Evolutionary conservation across 2,113 vertebrate species (phyloP).

Genomic region (Dendropsophus ebraccatus): DNA sequence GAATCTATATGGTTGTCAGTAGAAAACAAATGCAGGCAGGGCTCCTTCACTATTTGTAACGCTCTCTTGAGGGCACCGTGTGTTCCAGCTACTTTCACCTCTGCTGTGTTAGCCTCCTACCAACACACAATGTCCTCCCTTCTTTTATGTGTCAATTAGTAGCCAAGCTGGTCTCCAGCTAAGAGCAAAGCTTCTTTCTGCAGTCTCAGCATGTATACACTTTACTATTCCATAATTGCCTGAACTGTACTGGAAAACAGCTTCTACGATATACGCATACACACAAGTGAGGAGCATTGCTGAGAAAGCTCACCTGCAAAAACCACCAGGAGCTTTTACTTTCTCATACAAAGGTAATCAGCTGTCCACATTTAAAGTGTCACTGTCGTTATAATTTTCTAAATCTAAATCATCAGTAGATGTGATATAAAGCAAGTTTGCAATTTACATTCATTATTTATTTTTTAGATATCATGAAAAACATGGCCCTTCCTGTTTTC

Average conservation of each 20-base stretch:
- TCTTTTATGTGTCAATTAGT: conserved; percentile 55
- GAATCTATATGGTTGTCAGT: background rate
- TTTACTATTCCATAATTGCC: conserved; percentile 38
- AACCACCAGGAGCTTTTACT: background rate
- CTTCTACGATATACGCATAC: background rate
- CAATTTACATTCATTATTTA: too few species aligned
- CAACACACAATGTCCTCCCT: conserved; percentile 28
- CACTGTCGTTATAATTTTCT: too few species aligned
- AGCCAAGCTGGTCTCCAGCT: background rate
- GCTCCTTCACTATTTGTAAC: background rate
- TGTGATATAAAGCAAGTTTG: too few species aligned
- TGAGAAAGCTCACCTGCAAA: background rate
- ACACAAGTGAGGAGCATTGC: conserved; percentile 1
- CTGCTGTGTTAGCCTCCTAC: conserved; percentile 16
- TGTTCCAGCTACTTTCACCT: background rate
- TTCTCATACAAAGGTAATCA: background rate
- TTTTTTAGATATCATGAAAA: too few species aligned
- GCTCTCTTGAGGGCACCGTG: background rate
- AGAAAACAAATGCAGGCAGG: background rate
- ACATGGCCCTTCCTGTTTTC: too few species aligned
- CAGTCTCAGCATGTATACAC: conserved; percentile 36
- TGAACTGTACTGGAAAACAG: conserved; percentile 39
- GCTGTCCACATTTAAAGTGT: background rate
- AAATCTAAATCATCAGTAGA: too few species aligned
- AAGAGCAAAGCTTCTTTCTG: conserved; percentile 42